phyloP scores from a whole-genome alignment of 2,113 vertebrate genomes.

The Varanus komodoensis region DNA sequence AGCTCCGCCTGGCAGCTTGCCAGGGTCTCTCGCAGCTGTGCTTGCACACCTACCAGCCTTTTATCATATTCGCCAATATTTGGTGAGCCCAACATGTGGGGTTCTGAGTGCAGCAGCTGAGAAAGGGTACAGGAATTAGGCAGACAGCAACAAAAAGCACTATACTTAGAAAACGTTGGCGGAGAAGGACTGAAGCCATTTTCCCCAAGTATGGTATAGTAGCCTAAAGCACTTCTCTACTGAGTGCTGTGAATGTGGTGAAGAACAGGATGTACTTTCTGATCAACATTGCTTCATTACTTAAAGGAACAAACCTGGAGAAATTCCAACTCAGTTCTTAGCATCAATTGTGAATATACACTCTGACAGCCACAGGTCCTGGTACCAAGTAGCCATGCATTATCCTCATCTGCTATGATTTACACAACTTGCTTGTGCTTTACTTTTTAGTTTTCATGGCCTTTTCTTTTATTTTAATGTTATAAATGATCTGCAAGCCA shows the following conservation, averaged over 20 bases:
- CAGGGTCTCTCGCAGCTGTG: conserved; percentile 39
- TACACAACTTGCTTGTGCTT: background rate
- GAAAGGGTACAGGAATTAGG: background rate
- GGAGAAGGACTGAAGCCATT: background rate
- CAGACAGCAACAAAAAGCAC: rapidly evolving
- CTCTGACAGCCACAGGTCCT: background rate
- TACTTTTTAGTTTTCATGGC: background rate
- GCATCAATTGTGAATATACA: background rate
- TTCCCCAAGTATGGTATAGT: background rate
- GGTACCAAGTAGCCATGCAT: rapidly evolving
- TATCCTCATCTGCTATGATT: conserved; percentile 67
- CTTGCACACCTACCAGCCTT: conserved; percentile 47
- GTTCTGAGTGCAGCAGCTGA: conserved; percentile 73
- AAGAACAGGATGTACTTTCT: background rate
- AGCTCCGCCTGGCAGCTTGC: conserved; percentile 65
- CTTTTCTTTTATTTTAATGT: background rate
- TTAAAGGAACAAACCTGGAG: background rate
- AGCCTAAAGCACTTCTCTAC: too few relatives aligned
- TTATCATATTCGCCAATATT: conserved; percentile 51
- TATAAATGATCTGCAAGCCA: background rate
- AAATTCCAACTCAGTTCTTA: background rate
- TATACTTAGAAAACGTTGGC: background rate
- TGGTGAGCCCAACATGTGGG: conserved; percentile 55
- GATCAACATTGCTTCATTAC: background rate
- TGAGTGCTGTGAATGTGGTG: background rate